phyloP scores from a whole-genome alignment of 2,797 vertebrate species.

The Urophycis tenuis region DNA sequence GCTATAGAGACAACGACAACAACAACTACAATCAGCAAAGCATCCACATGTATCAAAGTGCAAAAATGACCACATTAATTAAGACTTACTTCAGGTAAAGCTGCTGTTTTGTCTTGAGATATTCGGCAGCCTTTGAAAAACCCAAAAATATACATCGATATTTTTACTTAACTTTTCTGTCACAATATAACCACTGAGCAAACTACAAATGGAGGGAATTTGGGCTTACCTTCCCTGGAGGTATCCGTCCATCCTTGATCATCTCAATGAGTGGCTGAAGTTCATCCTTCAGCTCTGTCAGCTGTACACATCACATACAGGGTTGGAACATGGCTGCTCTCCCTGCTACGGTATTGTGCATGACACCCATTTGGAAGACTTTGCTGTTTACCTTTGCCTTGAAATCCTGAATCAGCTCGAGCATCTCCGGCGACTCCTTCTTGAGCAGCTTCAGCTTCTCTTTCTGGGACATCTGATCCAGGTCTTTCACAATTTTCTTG shows the following conservation, averaged over 20 bases:
- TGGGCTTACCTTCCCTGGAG: constrained; percentile 72
- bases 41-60: neutral
- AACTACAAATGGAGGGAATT: neutral
- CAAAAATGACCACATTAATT: neutral
- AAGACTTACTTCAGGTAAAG: constrained; percentile 84
- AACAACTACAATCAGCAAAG: constrained; percentile 2
- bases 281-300: constrained; percentile 82
- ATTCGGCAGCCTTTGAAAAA: constrained; percentile 71
- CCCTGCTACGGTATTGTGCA: neutral
- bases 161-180: neutral
- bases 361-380: neutral
- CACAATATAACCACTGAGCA: neutral
- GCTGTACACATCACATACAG: constrained; percentile 44
- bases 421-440: constrained; percentile 90
- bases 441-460: constrained; percentile 89
- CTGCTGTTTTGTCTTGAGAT: constrained; percentile 84
- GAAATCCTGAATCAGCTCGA: constrained; percentile 90
- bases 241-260: constrained; percentile 75
- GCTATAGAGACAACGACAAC: constrained; percentile 44
- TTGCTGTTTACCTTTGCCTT: constrained; percentile 73
- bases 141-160: neutral
- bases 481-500: constrained; percentile 81
- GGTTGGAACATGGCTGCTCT: neutral
- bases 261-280: constrained; percentile 81
- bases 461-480: constrained; percentile 83